Evolutionary conservation across 2,113 vertebrate species (phyloP), one percentile per base, ranked within the genome.

Genomic region (Smithornis capensis): DNA sequence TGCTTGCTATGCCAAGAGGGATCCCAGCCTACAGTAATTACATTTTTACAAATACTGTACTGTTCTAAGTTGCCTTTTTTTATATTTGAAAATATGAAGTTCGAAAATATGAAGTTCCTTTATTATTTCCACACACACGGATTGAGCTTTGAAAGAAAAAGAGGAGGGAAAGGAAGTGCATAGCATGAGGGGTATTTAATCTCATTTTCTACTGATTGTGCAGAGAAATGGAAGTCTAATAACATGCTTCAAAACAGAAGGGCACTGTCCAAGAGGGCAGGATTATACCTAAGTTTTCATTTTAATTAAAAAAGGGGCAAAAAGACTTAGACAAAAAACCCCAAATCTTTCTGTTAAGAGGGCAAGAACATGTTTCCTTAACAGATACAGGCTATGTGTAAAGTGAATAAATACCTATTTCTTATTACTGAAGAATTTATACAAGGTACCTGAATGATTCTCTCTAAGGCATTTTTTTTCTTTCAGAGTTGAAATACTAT

Each of bases 391-490:
- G 53, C 80, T 81, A 19, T 53, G 42, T 87, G 60, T 90, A 78
- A 92, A 82, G 44, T 78, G 65, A 70, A 94, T 86, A 63, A 85
- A 52, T 83, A 27, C 63, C 40, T 62, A 78, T 88, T 96, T 93
- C 68, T 88, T 87, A 73, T 93, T 91, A 62, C 29, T 69, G 50
- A 56, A 83, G 60, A 94, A 96, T 95, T 76, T 79, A 80, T 79
- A 81, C 50, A 92, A 86, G 82, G 74, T 27, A 83, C 45, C 50
- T 56, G 67, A 89, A 90, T 83, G 69, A 82, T 91, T 96, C 33
- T 94, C 60, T 94, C 80, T 27, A n/a, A 96, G 94, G 91, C 15
- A 31, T 45, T 69, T 93, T 86, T 96, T 95, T 81, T 76, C 92
- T 86, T 93, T 71, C 69, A 75, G 71, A 35, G 44, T 16, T 81